These are phyloP conservation scores for human (Homo sapiens) DNA, from an alignment of 2,113 vertebrate species.

Conservation along the genomic window GRCh38 chr17:15413001-15413500, in stretches of 20 bases:
- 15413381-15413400: neutral
- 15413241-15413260: neutral
- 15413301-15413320: neutral
- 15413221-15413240: neutral
- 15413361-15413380: neutral
- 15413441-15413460: neutral
- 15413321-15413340: no score
- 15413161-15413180: neutral
- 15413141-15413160: neutral
- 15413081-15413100: neutral
- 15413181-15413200: neutral
- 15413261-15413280: neutral
- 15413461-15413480: neutral
- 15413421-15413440: neutral
- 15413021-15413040: no score
- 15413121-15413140: neutral
- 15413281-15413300: neutral
- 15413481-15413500: neutral
- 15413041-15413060: no score
- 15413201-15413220: neutral
- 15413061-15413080: neutral
- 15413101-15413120: neutral
- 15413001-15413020: neutral
- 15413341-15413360: neutral
- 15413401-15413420: neutral